Percentiles rank a stretch among this genome's conserved stretches.
These are phyloP conservation scores for Cotesia chilonis DNA, from an alignment of 1,140 invertebrate genomes.

Conservation along the genomic window DNA sequence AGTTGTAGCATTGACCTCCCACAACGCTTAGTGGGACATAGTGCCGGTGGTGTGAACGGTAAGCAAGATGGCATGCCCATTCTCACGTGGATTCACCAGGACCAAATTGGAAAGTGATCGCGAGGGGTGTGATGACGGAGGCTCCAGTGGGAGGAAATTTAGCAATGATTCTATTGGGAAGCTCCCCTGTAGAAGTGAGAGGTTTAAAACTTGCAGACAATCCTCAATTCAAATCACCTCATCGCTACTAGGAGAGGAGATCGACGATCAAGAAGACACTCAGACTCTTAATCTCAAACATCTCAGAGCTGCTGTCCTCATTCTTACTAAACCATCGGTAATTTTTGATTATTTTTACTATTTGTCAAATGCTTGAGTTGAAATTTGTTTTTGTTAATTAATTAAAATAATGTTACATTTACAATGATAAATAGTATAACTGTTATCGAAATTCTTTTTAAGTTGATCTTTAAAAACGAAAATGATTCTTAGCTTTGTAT, in stretches of 20 bases:
- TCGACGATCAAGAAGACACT: conserved; percentile 65
- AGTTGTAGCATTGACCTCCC: conserved; percentile 20
- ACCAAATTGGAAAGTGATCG: conserved; percentile 40
- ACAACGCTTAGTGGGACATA: conserved; percentile 6
- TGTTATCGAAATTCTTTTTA: too few relatives aligned
- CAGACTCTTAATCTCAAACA: conserved; percentile 70
- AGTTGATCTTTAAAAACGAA: too few relatives aligned
- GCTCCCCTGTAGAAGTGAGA: conserved; percentile 42
- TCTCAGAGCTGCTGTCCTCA: conserved; percentile 67
- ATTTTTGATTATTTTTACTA: neutral
- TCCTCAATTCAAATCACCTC: conserved; percentile 65
- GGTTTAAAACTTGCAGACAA: conserved; percentile 59
- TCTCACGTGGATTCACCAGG: conserved; percentile 53
- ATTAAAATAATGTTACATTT: too few relatives aligned
- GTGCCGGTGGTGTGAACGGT: neutral
- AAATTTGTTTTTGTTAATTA: too few relatives aligned
- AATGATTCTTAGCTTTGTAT: too few relatives aligned
- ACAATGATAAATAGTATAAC: too few relatives aligned
- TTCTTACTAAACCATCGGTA: conserved; percentile 70
- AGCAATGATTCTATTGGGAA: conserved; percentile 12
- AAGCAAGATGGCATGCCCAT: conserved; percentile 61
- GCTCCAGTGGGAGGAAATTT: conserved; percentile 40
- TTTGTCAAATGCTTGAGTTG: too few relatives aligned
- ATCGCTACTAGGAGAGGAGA: conserved; percentile 58
- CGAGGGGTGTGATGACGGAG: conserved; percentile 26